Conservation (phyloP, 2,797 vertebrate genomes). For the Poeciliopsis gracilis region DNA sequence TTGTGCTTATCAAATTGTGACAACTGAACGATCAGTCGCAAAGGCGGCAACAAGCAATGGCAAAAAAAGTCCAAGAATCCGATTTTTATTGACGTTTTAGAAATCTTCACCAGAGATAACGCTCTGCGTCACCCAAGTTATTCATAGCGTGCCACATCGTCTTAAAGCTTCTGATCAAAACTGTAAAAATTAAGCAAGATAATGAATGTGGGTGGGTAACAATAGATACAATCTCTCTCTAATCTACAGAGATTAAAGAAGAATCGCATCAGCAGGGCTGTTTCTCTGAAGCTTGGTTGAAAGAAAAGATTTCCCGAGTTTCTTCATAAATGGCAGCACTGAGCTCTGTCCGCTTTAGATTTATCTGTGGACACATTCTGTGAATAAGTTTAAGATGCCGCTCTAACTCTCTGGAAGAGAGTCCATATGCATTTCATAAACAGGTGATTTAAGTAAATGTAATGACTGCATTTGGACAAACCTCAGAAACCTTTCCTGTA, state of each 20-base stretch:
- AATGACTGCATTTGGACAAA: background rate
- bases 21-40: background rate
- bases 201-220: background rate
- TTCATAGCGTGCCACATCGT: background rate
- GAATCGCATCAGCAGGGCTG: background rate
- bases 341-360: background rate
- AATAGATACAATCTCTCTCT: too few relatives aligned
- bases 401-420: background rate
- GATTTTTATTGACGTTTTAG: background rate
- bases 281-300: background rate
- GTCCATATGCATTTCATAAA: background rate
- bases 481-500: background rate
- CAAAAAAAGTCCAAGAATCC: background rate
- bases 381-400: background rate
- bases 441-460: background rate
- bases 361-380: background rate
- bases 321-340: background rate
- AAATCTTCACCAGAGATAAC: background rate
- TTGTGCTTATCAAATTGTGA: background rate
- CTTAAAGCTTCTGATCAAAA: background rate
- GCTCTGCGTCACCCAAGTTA: background rate
- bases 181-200: background rate
- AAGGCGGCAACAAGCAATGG: background rate
- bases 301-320: background rate
- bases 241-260: background rate